A percentile compares a stretch with the other conserved stretches of the same genome.
These are phyloP conservation scores for Drosophila paucipuncta DNA, from an alignment of 2,888 invertebrate genomes.

Conservation along the genomic window DNA sequence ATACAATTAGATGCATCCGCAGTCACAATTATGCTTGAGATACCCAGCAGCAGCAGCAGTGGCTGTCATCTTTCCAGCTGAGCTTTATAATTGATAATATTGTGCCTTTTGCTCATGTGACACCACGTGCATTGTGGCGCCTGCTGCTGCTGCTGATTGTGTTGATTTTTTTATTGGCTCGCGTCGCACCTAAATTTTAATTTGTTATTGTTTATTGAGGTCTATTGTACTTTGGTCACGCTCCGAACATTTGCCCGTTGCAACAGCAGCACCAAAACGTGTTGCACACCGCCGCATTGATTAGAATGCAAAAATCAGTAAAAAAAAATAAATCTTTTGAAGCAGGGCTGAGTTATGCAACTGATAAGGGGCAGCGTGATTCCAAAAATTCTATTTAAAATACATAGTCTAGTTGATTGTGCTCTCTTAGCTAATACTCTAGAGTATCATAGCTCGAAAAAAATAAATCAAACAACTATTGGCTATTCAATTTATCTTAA, in stretches of 20 bases:
- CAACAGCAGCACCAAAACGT: slow-evolving; percentile 8
- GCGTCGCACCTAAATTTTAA: slow-evolving; percentile 30
- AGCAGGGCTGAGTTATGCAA: slow-evolving; percentile 11
- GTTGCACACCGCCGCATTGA: not conserved
- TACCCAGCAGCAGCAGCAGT: not conserved
- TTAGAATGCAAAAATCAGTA: not conserved
- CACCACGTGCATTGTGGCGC: slow-evolving; percentile 57
- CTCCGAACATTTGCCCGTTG: slow-evolving; percentile 15
- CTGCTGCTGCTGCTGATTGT: slow-evolving; percentile 3
- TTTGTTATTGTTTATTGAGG: slow-evolving; percentile 34
- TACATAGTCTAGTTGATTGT: not conserved
- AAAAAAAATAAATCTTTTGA: not conserved
- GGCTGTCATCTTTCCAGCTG: slow-evolving; percentile 14
- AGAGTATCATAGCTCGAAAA: not conserved
- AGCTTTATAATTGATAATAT: slow-evolving; percentile 16
- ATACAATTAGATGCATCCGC: slow-evolving; percentile 76
- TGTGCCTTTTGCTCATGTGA: slow-evolving; percentile 45
- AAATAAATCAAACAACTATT: not conserved
- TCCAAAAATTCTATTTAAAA: not conserved
- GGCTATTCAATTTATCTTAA: not conserved
- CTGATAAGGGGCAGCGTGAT: slow-evolving; percentile 24
- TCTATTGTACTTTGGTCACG: slow-evolving; percentile 52
- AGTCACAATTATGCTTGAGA: slow-evolving; percentile 57
- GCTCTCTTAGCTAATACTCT: not conserved
- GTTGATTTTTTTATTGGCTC: slow-evolving; percentile 13